phyloP scores from a whole-genome alignment of 2,797 vertebrate species.

The Tinamus major region DNA sequence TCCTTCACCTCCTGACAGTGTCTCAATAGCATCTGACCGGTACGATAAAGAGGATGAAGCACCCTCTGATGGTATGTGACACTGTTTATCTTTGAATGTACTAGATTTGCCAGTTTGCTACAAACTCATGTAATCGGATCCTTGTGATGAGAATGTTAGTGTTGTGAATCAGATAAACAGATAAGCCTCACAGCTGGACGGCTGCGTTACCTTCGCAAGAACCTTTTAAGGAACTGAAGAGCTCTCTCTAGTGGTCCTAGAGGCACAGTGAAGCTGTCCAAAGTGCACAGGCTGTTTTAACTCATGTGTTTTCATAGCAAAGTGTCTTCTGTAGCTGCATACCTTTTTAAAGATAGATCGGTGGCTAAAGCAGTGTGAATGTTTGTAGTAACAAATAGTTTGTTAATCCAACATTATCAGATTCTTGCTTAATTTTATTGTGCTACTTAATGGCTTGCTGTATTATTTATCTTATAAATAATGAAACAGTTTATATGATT shows the following conservation, averaged over 20 bases:
- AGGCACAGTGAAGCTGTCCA: constrained; percentile 51
- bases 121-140: background rate
- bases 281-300: background rate
- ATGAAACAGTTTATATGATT: constrained; percentile 69
- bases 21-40: constrained; percentile 89
- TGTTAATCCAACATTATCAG: constrained; percentile 78
- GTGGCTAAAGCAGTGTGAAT: constrained; percentile 48
- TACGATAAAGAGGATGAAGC: constrained; percentile 91
- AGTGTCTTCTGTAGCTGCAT: constrained; percentile 19
- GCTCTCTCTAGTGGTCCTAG: constrained; percentile 84
- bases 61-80: constrained; percentile 83
- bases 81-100: constrained; percentile 35
- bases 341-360: constrained; percentile 60
- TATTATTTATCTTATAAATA: constrained; percentile 82
- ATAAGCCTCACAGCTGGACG: constrained; percentile 41
- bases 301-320: constrained; percentile 5
- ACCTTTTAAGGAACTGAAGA: constrained; percentile 82
- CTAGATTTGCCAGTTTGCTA: constrained; percentile 37
- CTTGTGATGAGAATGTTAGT: background rate
- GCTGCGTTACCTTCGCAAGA: constrained; percentile 62
- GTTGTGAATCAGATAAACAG: constrained; percentile 48
- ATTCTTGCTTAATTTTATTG: constrained; percentile 82
- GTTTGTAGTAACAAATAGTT: constrained; percentile 71
- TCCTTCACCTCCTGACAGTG: constrained; percentile 82
- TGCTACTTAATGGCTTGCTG: constrained; percentile 72